Base-by-base conservation (phyloP, 2,797 vertebrate genomes). In the Tapera naevia region DNA sequence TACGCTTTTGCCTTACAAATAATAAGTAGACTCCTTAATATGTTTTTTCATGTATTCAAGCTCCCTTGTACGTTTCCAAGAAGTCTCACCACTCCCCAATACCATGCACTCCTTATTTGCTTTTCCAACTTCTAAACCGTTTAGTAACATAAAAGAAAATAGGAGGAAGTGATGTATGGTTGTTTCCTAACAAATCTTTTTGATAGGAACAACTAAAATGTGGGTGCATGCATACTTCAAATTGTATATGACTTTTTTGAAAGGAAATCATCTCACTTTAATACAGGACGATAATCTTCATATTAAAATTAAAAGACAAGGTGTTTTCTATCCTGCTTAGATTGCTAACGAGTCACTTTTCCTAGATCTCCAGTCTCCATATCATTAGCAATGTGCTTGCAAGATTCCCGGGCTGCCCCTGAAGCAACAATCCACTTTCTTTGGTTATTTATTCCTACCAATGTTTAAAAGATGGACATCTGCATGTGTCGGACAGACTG, bases 351-450 rank as follows among this genome's bases (percentile, higher is more conserved):
- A 89, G 53, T 86, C 64, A 53, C 57, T 82, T 89, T 85, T 91
- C 64, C 51, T 85, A 70, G 48, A 81, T 79, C 10, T 84, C 16
- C 24, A 48, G 5, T 27, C 56, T 75, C n/a, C 74, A n/a, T 70
- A 66, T 45, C 66, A 21, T 75, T 92, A 85, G 30, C 62, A 60
- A 66, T 17, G 19, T 33, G 46, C 43, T 58, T 87, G 60, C 89
- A 82, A 95, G 48, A 41, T 72, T 72, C 53, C 43, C 19, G 10
- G 16, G 39, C 60, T 90, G 83, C 33, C 48, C 39, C 21, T 0
- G 0, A 56, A 58, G 62, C 28, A 35, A 60, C 37, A 58, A 93
- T 19, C 24, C 0, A 0, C 46, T 86, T 80, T 80, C 9, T 0
- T 5, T 61, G 37, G 27, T 85, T 91, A 27, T 73, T 93, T 41